Base-by-base conservation (phyloP, 2,888 invertebrate species). In the Apantesis nais region DNA sequence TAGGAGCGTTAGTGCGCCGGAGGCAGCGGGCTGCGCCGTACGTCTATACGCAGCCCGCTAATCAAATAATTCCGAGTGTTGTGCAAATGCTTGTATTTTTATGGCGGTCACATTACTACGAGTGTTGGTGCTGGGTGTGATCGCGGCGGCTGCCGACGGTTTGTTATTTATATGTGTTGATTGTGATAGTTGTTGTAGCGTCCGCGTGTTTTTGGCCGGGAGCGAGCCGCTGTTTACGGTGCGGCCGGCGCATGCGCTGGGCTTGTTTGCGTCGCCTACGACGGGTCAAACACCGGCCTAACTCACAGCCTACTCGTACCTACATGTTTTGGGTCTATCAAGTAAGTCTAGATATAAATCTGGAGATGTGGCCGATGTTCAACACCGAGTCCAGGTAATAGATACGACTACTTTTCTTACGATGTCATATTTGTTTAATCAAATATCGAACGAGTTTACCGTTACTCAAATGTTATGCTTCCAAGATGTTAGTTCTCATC, bases 61-160 rank as follows among this genome's bases (percentile, higher is more conserved):
- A 87, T 88, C 91, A 88, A 82, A 85, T 86, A 75, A 88, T 90
- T 89, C 84, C 91, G 92, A 92, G 93, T 93, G 90, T 88, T 89
- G 94, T 95, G 96, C 96, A 96, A 96, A 97, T 97, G 97, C 96
- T 95, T 95, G 95, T 95, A 96, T 95, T 96, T 96, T 96, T 96
- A 97, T 97, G 97, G 97, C 97, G 97, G 96, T 97, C 96, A 96
- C 96, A 96, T 96, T 96, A 95, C 96, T 96, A 95, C 96, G 96
- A 96, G 96, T 96, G 96, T 94, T 96, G 92, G 91, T 93, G 92
- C 88, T 94, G 93, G 94, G 92, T 89, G 94, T 90, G 90, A 90
- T 92, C 86, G 92, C 92, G 91, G 94, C 93, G 88, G 93, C 93
- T 83, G 92, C 93, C 86, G 91, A 90, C 88, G 94, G 94, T 94